phyloP scores from a whole-genome alignment of 2,797 vertebrate genomes.

The Oceanodroma leucorhoa region DNA sequence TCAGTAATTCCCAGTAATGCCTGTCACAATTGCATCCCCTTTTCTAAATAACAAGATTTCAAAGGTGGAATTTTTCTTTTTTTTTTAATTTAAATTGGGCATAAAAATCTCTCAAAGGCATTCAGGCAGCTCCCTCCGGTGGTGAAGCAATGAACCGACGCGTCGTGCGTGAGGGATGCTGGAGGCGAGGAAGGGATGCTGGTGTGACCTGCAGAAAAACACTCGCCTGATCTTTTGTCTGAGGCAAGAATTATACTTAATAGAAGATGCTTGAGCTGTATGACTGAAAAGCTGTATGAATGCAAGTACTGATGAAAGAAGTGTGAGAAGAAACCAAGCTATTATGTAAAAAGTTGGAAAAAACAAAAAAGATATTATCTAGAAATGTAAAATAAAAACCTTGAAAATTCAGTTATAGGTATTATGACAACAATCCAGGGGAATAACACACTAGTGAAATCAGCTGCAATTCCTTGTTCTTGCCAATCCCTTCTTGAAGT shows the following conservation, averaged over 20 bases:
- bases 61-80: not conserved
- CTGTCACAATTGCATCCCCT: not conserved
- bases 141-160: not conserved
- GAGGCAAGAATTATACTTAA: not conserved
- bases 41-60: not conserved
- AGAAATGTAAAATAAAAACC: not conserved
- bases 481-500: not conserved
- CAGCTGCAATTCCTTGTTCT: not conserved
- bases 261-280: not conserved
- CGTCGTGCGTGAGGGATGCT: fast-evolving
- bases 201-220: not conserved
- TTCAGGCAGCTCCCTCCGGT: conserved; percentile 54
- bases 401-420: not conserved
- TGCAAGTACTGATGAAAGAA: not conserved
- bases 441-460: not conserved
- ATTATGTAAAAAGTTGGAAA: not conserved
- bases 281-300: not conserved
- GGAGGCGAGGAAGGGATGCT: not conserved
- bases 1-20: not conserved
- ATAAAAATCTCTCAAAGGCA: not conserved
- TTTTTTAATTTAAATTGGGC: not conserved
- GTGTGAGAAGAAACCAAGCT: not conserved
- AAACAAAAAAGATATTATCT: not conserved
- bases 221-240: not conserved
- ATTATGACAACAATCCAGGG: not conserved